Base-by-base conservation (phyloP, 92 coral and sea anemone species). In the Palythoa heliodiscus region DNA sequence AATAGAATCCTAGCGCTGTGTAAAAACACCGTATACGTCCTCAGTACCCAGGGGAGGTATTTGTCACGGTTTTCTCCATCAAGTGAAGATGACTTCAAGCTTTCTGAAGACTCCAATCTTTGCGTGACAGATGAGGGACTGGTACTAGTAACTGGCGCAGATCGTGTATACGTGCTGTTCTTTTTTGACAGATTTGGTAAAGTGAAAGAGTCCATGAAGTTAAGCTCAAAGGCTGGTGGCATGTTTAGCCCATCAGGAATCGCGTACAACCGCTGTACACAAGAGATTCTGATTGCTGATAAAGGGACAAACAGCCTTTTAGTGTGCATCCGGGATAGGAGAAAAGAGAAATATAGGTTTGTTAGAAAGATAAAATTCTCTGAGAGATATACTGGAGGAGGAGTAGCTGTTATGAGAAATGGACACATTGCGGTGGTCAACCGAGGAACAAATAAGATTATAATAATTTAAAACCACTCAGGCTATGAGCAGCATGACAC, bases 351-450 rank as follows among this genome's bases (percentile, higher is more conserved):
- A 68, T 80, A 66, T 35, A 52, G 84, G 40, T 86, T 91, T 48
- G 52, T 89, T 61, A 81, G 94, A 40, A 85, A 89, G 71, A 76
- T 89, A 11, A 77, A 81, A 63, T 89, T 91, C 77, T 82, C 91
- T 29, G 92, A 86, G 55, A 86, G 73, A 38, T 91, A 91, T 58
- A 70, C 78, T 2, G 84, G 85, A 3, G 94, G 94, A 12, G 94
- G 92, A 5, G 86, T 85, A 4, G 78, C 83, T 8, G 82, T 89
- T 4, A 91, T 89, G 25, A 86, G 82, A 60, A 89, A 91, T 71
- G 94, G 94, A 39, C 92, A 91, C 82, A 87, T 89, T 82, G 94
- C 92, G 19, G 90, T 91, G 47, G 94, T 92, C 3, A 89, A 84
- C 84, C 82, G 88, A 76, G 73, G 82, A 76, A 78, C 75, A 12